Percentiles rank a stretch among this genome's conserved stretches.
phyloP scores from a whole-genome alignment of 2,113 vertebrate species.

The Nycticebus coucang region DNA sequence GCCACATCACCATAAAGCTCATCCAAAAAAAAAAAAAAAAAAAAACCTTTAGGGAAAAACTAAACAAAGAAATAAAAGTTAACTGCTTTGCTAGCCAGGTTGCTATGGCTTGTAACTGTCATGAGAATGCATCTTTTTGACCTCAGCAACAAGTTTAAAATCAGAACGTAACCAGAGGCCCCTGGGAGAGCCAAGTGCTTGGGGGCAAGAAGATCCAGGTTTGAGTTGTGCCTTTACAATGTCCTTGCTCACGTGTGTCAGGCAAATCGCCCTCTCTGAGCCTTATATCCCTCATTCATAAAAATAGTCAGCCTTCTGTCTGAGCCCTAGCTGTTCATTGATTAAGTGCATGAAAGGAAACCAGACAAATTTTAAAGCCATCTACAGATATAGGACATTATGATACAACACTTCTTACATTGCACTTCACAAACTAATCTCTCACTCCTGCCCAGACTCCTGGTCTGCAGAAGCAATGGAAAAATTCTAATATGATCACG shows the following conservation, averaged over 20 bases:
- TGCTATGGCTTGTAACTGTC: fast-evolving
- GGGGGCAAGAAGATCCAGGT: neutral
- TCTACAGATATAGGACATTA: neutral
- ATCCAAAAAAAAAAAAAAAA: neutral
- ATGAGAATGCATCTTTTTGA: neutral
- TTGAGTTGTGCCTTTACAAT: neutral
- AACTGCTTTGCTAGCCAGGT: neutral
- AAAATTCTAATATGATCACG: neutral
- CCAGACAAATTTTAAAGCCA: neutral
- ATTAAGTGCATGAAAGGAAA: neutral
- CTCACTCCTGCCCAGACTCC: neutral
- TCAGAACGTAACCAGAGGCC: neutral
- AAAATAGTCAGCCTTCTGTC: neutral
- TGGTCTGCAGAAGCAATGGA: neutral
- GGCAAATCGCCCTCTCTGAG: neutral
- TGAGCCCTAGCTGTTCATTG: neutral
- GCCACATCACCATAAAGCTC: neutral
- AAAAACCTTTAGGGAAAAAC: neutral
- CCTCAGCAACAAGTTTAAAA: neutral
- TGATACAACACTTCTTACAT: neutral
- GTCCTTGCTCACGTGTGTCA: neutral
- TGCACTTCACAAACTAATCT: neutral
- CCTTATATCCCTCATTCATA: neutral
- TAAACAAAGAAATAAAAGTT: neutral
- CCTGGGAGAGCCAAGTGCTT: fast-evolving